Evolutionary conservation across 2,888 invertebrate genomes (phyloP), one percentile per base, ranked within the genome.

Genomic region (Pyrgus malvae): DNA sequence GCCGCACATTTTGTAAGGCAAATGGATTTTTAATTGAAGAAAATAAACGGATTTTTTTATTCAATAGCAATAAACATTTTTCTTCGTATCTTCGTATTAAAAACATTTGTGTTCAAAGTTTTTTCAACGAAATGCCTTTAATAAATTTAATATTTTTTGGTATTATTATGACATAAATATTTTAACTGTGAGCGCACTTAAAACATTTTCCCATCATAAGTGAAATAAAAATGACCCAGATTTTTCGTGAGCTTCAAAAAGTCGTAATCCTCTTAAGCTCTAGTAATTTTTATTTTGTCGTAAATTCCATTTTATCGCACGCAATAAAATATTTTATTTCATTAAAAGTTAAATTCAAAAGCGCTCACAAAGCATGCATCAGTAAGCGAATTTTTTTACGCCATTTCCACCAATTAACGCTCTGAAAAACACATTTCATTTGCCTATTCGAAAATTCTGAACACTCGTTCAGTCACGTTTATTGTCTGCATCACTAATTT

Each of bases 1-100:
- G 19, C 16, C 46, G 27, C 29, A 38, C 44, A 16, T 14, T 40
- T 31, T 19, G 37, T 27, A 19, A 14, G 37, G 14, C 21, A 53
- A 54, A 54, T 46, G 46, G 54, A 41, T 21, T 46, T 40, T 54
- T 46, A 54, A 54, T 54, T 40, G 53, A 25, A 46, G 40, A 33
- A 31, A 46, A 54, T 33, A 23, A 46, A 46, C n/a, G n/a, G n/a
- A 23, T 51, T 48, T 37, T 48, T 37, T 37, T 42, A 48, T 41
- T 25, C 23, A 41, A 41, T 7, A 2, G 14, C 12, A 14, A 8
- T 41, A 25, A 23, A 25, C 25, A 25, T n/a, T n/a, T n/a, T n/a
- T n/a, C n/a, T n/a, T n/a, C n/a, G n/a, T n/a, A n/a, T n/a, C n/a
- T n/a, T n/a, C n/a, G n/a, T n/a, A n/a, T n/a, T n/a, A n/a, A n/a